A percentile compares a stretch with the other conserved stretches of the same genome.
phyloP scores from a whole-genome alignment of 2,113 vertebrate species.

The Dicaeum eximium region DNA sequence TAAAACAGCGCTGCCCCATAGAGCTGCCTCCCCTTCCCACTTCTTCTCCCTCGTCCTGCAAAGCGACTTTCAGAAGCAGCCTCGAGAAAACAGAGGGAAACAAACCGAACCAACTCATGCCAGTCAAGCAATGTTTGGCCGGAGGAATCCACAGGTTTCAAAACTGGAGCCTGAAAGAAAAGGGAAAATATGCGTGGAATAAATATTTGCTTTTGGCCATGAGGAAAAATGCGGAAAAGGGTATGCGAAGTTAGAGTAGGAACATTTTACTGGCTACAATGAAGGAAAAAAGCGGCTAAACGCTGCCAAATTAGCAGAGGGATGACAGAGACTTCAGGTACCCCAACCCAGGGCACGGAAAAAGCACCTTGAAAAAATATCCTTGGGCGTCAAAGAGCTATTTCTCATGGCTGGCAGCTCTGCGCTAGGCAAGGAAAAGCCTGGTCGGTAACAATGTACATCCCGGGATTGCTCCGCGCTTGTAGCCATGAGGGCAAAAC shows the following conservation, averaged over 20 bases:
- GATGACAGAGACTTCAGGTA: neutral
- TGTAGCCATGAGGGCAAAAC: slow-evolving; percentile 49
- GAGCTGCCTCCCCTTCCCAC: slow-evolving; percentile 18
- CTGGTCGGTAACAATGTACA: slow-evolving; percentile 28
- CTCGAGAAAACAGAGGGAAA: neutral
- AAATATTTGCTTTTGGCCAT: slow-evolving; percentile 75
- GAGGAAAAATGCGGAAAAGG: slow-evolving; percentile 68
- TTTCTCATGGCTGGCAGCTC: slow-evolving; percentile 53
- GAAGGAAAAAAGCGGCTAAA: neutral
- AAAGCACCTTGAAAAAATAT: neutral
- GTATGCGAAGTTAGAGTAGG: neutral
- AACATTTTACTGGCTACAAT: slow-evolving; percentile 22
- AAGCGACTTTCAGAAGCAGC: slow-evolving; percentile 1
- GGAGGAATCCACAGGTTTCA: slow-evolving; percentile 42
- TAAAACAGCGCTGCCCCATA: slow-evolving; percentile 71
- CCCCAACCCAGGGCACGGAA: neutral
- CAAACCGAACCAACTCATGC: slow-evolving; percentile 13
- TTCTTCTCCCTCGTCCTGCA: neutral
- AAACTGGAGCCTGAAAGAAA: slow-evolving; percentile 44
- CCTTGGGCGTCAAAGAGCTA: neutral
- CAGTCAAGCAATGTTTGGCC: neutral
- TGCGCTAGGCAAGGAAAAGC: slow-evolving; percentile 56
- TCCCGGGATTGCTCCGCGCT: slow-evolving; percentile 36
- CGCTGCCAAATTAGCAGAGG: neutral
- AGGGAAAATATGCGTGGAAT: slow-evolving; percentile 66